Evolutionary conservation across 2,888 invertebrate species (phyloP).

Genomic region (Keiferia lycopersicella): DNA sequence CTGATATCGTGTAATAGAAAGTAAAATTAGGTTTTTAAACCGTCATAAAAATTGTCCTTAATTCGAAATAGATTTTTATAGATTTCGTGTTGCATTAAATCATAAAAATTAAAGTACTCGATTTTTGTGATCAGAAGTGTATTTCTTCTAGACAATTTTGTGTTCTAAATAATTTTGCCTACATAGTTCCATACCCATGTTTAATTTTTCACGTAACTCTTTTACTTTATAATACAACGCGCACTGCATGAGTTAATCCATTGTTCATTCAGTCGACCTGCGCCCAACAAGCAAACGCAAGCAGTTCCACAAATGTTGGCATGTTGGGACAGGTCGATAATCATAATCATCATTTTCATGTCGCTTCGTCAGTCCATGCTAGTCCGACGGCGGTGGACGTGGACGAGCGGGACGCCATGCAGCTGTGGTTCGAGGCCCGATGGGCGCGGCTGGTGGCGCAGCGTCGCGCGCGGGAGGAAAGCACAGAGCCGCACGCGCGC

Average conservation of each 20-base stretch:
- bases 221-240: not conserved
- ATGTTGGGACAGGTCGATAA: not conserved
- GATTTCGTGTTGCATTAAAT: too few relatives aligned
- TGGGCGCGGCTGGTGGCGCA: conserved; percentile 70
- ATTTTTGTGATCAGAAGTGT: too few relatives aligned
- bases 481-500: conserved; percentile 46
- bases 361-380: conserved; percentile 15
- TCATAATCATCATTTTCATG: conserved; percentile 16
- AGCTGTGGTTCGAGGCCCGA: conserved; percentile 72
- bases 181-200: too few relatives aligned
- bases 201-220: conserved; percentile 1
- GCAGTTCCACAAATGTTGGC: too few relatives aligned
- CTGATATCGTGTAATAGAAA: too few relatives aligned
- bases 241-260: not conserved
- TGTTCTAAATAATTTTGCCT: not conserved
- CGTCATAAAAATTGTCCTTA: too few relatives aligned
- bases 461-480: conserved; percentile 53
- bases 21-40: too few relatives aligned
- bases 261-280: not conserved
- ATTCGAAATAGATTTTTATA: too few relatives aligned
- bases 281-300: too few relatives aligned
- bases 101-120: too few relatives aligned
- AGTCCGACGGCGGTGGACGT: conserved; percentile 41
- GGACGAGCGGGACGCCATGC: conserved; percentile 71
- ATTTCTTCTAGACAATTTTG: not conserved